A percentile compares a stretch with the other conserved stretches of the same genome.
These are phyloP conservation scores for Hyppa rectilinea DNA, from an alignment of 2,888 invertebrate genomes.

Conservation along the genomic window DNA sequence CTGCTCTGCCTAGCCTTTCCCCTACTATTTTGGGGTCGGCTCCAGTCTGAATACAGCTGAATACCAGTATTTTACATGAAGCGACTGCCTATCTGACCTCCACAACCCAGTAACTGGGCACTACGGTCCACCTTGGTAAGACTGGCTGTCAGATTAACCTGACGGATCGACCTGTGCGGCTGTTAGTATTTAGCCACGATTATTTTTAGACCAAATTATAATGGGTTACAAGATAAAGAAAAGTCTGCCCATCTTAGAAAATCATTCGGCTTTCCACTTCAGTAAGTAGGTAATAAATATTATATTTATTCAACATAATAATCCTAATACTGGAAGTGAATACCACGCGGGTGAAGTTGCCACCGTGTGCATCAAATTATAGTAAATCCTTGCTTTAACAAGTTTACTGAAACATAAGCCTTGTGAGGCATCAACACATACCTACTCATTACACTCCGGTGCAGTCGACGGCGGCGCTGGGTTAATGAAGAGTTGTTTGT, in stretches of 20 bases:
- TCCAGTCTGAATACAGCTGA: no score
- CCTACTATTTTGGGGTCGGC: no score
- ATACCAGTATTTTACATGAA: no score
- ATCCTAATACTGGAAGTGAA: background rate
- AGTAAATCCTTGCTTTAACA: constrained; percentile 19
- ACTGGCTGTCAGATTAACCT: no score
- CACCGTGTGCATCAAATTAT: background rate
- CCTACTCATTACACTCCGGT: background rate
- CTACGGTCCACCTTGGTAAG: no score
- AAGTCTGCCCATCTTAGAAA: background rate
- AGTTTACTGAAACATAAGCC: constrained; percentile 18
- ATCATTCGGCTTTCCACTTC: no score
- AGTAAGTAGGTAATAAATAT: no score
- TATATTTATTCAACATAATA: background rate
- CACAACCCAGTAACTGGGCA: no score
- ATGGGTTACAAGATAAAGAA: background rate
- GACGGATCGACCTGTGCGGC: no score
- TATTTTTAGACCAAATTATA: background rate
- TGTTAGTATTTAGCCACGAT: no score
- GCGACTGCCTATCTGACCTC: no score
- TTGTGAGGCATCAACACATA: background rate
- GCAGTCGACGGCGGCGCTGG: constrained; percentile 6
- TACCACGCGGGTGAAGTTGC: background rate
- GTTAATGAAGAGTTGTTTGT: constrained; percentile 80
- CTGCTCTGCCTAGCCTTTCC: no score